Conservation (phyloP, 2,888 invertebrate species). For the Pristionchus exspectatus region DNA sequence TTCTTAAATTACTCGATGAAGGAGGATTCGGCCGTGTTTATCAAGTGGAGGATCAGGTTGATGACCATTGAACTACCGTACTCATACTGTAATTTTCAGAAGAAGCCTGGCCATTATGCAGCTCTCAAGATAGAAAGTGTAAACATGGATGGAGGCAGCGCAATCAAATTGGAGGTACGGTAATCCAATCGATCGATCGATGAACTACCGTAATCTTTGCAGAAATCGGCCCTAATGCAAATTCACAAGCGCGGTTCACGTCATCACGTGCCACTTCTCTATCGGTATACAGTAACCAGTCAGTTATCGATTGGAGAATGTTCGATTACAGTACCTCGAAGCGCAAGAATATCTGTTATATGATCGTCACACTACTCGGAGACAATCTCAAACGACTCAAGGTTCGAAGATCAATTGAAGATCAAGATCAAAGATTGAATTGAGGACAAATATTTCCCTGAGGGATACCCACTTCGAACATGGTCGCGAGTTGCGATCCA, state of each 20-base stretch:
- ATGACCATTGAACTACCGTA: background rate
- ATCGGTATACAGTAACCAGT: background rate
- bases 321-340: constrained; percentile 57
- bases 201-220: background rate
- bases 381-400: constrained; percentile 60
- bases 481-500: constrained; percentile 30
- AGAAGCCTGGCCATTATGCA: background rate
- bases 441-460: constrained; percentile 23
- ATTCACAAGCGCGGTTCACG: constrained; percentile 1
- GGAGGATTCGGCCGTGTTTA: constrained; percentile 20
- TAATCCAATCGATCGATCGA: background rate
- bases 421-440: constrained; percentile 14
- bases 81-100: background rate
- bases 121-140: constrained; percentile 11
- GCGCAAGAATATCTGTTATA: constrained; percentile 66
- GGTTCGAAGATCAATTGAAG: background rate
- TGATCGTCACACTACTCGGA: constrained; percentile 73
- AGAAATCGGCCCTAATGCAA: constrained; percentile 12
- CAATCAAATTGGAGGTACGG: constrained; percentile 40
- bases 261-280: background rate
- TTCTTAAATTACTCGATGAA: background rate
- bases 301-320: background rate
- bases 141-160: constrained; percentile 10
- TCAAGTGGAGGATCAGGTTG: background rate
- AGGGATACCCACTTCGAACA: constrained; percentile 1